These are phyloP conservation scores for Zoanthus gigantus DNA, from an alignment of 92 coral and sea anemone genomes.

Conservation along the genomic window DNA sequence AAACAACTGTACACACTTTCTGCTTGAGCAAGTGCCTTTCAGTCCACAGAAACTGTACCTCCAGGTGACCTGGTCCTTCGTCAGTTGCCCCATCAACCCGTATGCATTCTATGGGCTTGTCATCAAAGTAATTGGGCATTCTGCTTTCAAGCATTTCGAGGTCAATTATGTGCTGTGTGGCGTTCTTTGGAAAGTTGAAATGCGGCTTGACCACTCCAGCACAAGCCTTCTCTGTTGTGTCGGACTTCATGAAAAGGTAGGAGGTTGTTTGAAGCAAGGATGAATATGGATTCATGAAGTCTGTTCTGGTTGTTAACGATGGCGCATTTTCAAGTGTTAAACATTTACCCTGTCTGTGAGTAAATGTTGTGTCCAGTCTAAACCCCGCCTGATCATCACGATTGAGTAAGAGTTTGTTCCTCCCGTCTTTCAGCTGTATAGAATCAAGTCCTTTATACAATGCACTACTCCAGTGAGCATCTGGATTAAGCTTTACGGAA, in stretches of 20 bases:
- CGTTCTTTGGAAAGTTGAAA: conserved; percentile 59
- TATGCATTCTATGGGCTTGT: conserved; percentile 59
- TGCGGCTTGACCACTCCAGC: conserved; percentile 71
- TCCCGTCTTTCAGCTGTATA: conserved; percentile 43
- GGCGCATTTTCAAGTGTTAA: conserved; percentile 40
- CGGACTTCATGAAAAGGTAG: conserved; percentile 65
- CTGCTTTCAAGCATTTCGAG: conserved; percentile 63
- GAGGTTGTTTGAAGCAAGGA: conserved; percentile 68
- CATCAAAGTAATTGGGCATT: conserved; percentile 45
- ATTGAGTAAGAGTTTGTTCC: conserved; percentile 27
- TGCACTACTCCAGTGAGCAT: conserved; percentile 48
- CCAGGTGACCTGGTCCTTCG: conserved; percentile 75
- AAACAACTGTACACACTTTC: conserved; percentile 59
- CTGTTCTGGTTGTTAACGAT: conserved; percentile 51
- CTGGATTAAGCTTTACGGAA: conserved; percentile 40
- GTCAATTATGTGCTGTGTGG: conserved; percentile 73
- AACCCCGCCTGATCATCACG: conserved; percentile 46
- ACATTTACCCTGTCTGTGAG: conserved; percentile 32
- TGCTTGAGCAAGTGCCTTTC: conserved; percentile 65
- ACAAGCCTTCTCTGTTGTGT: conserved; percentile 68
- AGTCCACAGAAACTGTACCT: conserved; percentile 76
- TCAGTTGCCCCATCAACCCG: conserved; percentile 75
- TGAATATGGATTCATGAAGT: conserved; percentile 50
- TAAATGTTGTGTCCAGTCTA: conserved; percentile 49
- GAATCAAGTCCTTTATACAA: conserved; percentile 38